Conservation (phyloP, 1,140 invertebrate genomes). For the Diorhabda elongata region DNA sequence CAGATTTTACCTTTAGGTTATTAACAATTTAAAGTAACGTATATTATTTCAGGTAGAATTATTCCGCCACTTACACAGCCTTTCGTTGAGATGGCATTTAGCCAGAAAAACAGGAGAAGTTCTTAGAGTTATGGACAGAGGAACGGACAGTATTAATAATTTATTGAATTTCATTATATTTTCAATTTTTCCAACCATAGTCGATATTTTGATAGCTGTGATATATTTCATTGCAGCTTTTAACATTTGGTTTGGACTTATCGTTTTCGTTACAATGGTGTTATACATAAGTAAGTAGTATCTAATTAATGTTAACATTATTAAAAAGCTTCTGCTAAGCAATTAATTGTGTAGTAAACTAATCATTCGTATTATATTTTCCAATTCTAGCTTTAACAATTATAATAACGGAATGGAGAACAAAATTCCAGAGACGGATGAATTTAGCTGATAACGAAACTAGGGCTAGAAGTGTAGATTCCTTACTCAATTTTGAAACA, state of each 20-base stretch:
- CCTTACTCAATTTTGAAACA: slow-evolving; percentile 96
- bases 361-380: background rate
- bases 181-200: slow-evolving; percentile 84
- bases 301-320: no score
- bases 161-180: slow-evolving; percentile 85
- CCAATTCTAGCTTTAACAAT: slow-evolving; percentile 70
- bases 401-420: slow-evolving; percentile 90
- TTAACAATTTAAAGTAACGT: no score
- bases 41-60: slow-evolving; percentile 60
- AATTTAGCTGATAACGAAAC: slow-evolving; percentile 90
- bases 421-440: slow-evolving; percentile 88
- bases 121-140: slow-evolving; percentile 88
- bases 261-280: slow-evolving; percentile 89
- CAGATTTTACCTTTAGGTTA: no score
- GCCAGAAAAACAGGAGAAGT: slow-evolving; percentile 93
- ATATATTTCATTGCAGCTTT: slow-evolving; percentile 83
- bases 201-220: slow-evolving; percentile 91
- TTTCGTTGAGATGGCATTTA: slow-evolving; percentile 88
- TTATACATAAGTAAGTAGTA: slow-evolving; percentile 80
- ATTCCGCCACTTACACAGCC: slow-evolving; percentile 80
- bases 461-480: slow-evolving; percentile 89
- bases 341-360: no score
- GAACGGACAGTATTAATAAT: slow-evolving; percentile 91
- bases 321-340: no score
- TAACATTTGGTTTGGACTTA: slow-evolving; percentile 90